Base-by-base conservation (phyloP, 1,140 invertebrate species). In the Stegodyphus dumicola region DNA sequence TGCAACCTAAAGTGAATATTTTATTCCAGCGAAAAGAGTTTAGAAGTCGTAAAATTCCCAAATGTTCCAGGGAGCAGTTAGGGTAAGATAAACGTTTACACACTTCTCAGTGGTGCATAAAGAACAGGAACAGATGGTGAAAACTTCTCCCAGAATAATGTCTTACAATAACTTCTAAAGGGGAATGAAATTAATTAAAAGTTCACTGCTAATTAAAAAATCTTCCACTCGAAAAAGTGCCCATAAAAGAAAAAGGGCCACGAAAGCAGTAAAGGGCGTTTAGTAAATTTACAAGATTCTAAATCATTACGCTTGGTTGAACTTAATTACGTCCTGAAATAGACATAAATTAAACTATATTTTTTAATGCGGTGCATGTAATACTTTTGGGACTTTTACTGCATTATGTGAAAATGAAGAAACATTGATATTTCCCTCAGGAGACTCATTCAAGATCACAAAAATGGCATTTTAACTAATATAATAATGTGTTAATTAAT, bases 201-300 rank as follows among this genome's bases (percentile, higher is more conserved):
- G 74, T 76, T 76, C 53, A 65, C 74, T 76, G 56, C 74, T 76
- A 76, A 76, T 60, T 76, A 76, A 76, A 76, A 76, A 76, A 49
- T 6, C 11, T 76, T 64, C 56, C 17, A 49, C n/a, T 13, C 56
- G 48, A 76, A 64, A 73, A 7, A n/a, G 9, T 3, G 7, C 17
- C 51, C 11, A 76, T 53, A 49, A 33, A 75, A 54, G 13, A 6
- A 73, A 6, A 6, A 17, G 5, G 48, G 48, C 15, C 13, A 0
- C 0, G 18, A 76, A 76, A 76, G 64, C 56, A 53, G 49, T 53
- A 53, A 76, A 64, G 49, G 51, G 48, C 74, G 53, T 76, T 76
- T 76, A 76, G 64, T 60, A 64, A 53, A 56, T 48, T 76, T 76
- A 76, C 74, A 76, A 76, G 74, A 76, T 15, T 56, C 64, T 52